phyloP scores from a whole-genome alignment of 1,140 invertebrate genomes.

The Physella acuta region DNA sequence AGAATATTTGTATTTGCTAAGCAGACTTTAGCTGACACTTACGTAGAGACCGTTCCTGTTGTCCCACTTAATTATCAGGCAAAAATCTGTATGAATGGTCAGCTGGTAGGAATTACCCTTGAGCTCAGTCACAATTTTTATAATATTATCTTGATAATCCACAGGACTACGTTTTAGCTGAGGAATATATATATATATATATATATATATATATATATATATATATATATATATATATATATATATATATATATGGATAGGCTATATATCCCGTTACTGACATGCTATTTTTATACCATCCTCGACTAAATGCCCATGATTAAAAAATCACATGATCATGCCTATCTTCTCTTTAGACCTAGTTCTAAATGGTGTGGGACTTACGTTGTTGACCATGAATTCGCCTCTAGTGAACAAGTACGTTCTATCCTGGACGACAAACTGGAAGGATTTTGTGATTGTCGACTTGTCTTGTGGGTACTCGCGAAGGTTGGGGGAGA shows the following conservation, averaged over 20 bases:
- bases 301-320: too few relatives aligned
- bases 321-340: too few relatives aligned
- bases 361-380: too few relatives aligned
- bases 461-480: neutral
- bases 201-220: too few relatives aligned
- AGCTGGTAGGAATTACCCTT: neutral
- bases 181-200: too few relatives aligned
- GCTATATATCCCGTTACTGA: too few relatives aligned
- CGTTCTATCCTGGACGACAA: neutral
- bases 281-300: too few relatives aligned
- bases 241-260: too few relatives aligned
- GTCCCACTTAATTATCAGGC: neutral
- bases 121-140: neutral
- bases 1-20: too few relatives aligned
- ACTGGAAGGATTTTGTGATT: neutral
- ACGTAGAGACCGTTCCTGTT: neutral
- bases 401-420: neutral
- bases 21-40: too few relatives aligned
- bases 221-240: too few relatives aligned
- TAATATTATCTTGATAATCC: neutral
- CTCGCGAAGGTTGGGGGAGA: neutral
- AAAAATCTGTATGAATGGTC: neutral
- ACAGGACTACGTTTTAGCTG: neutral
- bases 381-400: neutral
- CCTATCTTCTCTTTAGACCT: too few relatives aligned